Evolutionary conservation across 2,113 vertebrate species (phyloP).

Genomic region (Rhinichthys klamathensis): DNA sequence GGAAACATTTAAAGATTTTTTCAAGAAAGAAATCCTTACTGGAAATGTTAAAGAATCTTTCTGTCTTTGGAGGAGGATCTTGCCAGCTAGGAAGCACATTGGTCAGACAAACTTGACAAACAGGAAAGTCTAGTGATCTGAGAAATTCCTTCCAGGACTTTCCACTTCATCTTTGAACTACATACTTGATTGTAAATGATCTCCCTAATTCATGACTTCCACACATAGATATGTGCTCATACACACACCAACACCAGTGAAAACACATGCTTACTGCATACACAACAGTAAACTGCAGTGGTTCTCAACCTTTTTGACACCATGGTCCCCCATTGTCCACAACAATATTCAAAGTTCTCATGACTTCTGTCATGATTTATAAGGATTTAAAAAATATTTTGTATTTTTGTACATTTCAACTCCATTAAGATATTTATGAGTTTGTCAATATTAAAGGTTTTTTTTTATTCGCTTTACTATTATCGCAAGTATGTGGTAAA

Average conservation of each 20-base stretch:
- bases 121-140: neutral
- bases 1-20: neutral
- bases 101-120: neutral
- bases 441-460: too few relatives aligned
- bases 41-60: neutral
- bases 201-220: neutral
- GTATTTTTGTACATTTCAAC: neutral
- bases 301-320: neutral
- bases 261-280: neutral
- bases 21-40: neutral
- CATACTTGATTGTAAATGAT: neutral
- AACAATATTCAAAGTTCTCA: neutral
- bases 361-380: neutral
- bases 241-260: neutral
- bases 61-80: neutral
- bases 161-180: neutral
- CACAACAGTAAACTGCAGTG: neutral
- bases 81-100: neutral
- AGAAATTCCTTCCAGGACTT: neutral
- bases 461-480: too few relatives aligned
- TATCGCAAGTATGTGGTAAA: too few relatives aligned
- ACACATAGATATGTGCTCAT: neutral
- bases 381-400: neutral
- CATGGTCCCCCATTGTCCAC: neutral
- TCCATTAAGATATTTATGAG: neutral